Conservation (phyloP, 2,888 invertebrate species). For the Zaprionus obscuricornis region DNA sequence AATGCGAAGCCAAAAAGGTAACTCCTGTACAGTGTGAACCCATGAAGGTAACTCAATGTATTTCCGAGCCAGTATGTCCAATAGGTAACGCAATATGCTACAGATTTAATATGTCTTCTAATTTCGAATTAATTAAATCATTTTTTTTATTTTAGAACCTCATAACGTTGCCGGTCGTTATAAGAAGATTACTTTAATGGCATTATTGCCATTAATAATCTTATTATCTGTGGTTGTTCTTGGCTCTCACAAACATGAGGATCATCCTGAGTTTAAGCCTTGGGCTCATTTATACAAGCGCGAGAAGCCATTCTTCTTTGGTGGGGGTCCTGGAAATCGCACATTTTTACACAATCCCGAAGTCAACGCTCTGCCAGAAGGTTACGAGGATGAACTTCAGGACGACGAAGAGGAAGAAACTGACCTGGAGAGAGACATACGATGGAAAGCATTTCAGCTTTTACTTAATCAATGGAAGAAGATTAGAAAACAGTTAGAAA, state of each 20-base stretch:
- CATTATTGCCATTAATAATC: slow-evolving; percentile 36
- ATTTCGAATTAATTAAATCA: neutral
- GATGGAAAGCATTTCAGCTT: slow-evolving; percentile 25
- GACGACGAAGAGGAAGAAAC: slow-evolving; percentile 42
- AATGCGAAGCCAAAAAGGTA: slow-evolving; percentile 14
- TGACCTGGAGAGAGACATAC: slow-evolving; percentile 22
- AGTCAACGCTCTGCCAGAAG: slow-evolving; percentile 58
- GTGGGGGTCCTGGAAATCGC: slow-evolving; percentile 50
- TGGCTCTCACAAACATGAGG: slow-evolving; percentile 24
- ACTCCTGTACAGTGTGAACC: too few species aligned
- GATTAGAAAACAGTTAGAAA: too few species aligned
- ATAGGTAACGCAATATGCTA: too few species aligned
- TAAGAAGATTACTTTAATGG: slow-evolving; percentile 35
- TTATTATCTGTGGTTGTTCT: slow-evolving; percentile 36
- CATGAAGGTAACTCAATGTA: too few species aligned
- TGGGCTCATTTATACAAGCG: slow-evolving; percentile 55
- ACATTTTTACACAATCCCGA: slow-evolving; percentile 50
- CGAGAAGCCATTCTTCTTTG: slow-evolving; percentile 47
- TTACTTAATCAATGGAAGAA: too few species aligned
- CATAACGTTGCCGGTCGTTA: slow-evolving; percentile 8
- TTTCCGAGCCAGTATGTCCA: too few species aligned
- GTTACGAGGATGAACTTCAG: slow-evolving; percentile 66
- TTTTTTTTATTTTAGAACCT: neutral
- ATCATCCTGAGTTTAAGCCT: slow-evolving; percentile 44
- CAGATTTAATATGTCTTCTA: neutral